Evolutionary conservation across 35 echinoderm and acorn worm genomes (phyloP).

Genomic region (Eucidaris tribuloides): DNA sequence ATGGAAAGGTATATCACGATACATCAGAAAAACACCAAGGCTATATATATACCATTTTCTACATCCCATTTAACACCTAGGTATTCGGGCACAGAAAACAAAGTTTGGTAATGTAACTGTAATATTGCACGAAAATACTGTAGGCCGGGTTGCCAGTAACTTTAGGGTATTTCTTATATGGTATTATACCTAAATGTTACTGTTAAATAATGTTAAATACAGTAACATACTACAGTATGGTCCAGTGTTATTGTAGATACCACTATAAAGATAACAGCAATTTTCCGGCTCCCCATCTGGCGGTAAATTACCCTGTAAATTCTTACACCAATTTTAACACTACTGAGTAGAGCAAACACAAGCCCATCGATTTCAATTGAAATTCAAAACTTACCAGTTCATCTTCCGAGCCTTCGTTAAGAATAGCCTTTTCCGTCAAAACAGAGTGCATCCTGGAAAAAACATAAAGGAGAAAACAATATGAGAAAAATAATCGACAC

Average conservation of each 20-base stretch:
- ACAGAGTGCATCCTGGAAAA: constrained; percentile 38
- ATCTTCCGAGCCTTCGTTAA: constrained; percentile 48
- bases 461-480: not conserved
- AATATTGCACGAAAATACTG: too few relatives aligned
- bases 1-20: too few relatives aligned
- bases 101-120: too few relatives aligned
- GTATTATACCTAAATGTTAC: too few relatives aligned
- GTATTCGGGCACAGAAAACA: too few relatives aligned
- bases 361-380: not conserved
- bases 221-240: not conserved
- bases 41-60: too few relatives aligned
- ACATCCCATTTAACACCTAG: too few relatives aligned
- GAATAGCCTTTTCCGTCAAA: constrained; percentile 30
- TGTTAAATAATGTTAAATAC: not conserved
- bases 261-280: not conserved
- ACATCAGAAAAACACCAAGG: too few relatives aligned
- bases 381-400: constrained; percentile 30
- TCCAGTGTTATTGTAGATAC: not conserved
- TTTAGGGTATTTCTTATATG: too few relatives aligned
- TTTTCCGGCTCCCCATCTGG: not conserved
- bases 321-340: not conserved
- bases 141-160: too few relatives aligned
- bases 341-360: not conserved
- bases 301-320: not conserved
- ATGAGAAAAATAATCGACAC: too few relatives aligned